These are phyloP conservation scores for Trichogramma pretiosum DNA, from an alignment of 1,140 invertebrate genomes.

Conservation along the genomic window DNA sequence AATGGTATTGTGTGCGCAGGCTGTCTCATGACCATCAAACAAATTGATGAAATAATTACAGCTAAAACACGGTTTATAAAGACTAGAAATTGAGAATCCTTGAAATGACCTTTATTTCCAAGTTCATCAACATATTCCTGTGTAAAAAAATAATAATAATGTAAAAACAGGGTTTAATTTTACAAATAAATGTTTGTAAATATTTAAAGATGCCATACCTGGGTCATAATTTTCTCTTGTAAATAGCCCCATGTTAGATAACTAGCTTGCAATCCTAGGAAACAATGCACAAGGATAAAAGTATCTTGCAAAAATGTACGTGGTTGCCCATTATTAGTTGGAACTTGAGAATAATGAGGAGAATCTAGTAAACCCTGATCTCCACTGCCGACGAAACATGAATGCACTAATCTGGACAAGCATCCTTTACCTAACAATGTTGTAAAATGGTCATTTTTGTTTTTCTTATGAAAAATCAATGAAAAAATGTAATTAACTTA, in stretches of 20 bases:
- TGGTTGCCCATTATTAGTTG: slow-evolving; percentile 25
- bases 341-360: slow-evolving; percentile 26
- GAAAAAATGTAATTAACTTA: slow-evolving; percentile 41
- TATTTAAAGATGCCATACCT: slow-evolving; percentile 41
- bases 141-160: slow-evolving; percentile 18
- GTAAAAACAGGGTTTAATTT: not conserved
- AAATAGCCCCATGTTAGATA: slow-evolving; percentile 91
- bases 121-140: slow-evolving; percentile 59
- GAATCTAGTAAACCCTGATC: slow-evolving; percentile 38
- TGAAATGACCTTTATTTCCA: slow-evolving; percentile 62
- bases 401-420: slow-evolving; percentile 48
- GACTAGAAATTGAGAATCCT: slow-evolving; percentile 90
- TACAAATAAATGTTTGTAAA: not conserved
- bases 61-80: slow-evolving; percentile 88
- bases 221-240: slow-evolving; percentile 89
- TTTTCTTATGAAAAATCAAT: slow-evolving; percentile 20
- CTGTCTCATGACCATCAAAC: slow-evolving; percentile 54
- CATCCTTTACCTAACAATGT: slow-evolving; percentile 44
- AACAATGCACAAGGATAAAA: slow-evolving; percentile 65
- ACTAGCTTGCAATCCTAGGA: slow-evolving; percentile 78
- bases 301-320: slow-evolving; percentile 49
- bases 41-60: slow-evolving; percentile 61
- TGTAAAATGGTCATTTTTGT: slow-evolving; percentile 15
- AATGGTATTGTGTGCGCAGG: slow-evolving; percentile 74
- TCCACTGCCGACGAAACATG: slow-evolving; percentile 56